These are phyloP conservation scores for Vesta saturnalis DNA, from an alignment of 2,888 invertebrate species.

Conservation along the genomic window DNA sequence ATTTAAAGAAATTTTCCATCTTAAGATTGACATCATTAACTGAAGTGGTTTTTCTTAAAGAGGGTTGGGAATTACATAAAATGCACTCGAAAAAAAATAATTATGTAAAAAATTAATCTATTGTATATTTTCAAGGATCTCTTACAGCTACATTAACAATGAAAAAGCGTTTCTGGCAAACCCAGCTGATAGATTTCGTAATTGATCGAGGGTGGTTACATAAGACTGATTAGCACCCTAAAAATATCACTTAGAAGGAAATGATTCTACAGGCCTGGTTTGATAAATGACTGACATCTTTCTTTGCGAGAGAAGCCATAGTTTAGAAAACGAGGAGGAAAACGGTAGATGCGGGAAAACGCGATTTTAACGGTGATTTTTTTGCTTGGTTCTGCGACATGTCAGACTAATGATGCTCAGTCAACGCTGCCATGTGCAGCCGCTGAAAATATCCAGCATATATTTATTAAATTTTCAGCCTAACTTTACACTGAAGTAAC, in stretches of 20 bases:
- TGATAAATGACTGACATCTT: conserved; percentile 61
- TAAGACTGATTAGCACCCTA: conserved; percentile 59
- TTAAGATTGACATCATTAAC: conserved; percentile 18
- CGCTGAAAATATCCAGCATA: conserved; percentile 49
- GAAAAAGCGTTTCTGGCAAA: conserved; percentile 51
- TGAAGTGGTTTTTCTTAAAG: conserved; percentile 11
- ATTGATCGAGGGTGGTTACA: conserved; percentile 60
- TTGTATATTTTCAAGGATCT: conserved; percentile 30
- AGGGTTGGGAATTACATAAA: too few species aligned
- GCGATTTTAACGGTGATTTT: conserved; percentile 53
- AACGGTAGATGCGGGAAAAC: conserved; percentile 47
- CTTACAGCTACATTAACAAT: conserved; percentile 46
- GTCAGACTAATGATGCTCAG: conserved; percentile 58
- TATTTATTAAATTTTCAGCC: conserved; percentile 50
- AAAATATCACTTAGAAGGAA: conserved; percentile 59
- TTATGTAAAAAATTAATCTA: conserved; percentile 36
- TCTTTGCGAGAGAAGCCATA: conserved; percentile 52
- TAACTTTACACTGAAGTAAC: conserved; percentile 34
- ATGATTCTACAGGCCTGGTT: conserved; percentile 51
- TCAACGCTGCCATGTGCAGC: conserved; percentile 55
- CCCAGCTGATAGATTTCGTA: conserved; percentile 57
- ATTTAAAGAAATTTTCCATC: conserved; percentile 6
- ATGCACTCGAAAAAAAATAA: conserved; percentile 22
- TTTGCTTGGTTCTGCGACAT: conserved; percentile 52
- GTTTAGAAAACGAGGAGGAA: conserved; percentile 42